Percentiles rank a stretch among this genome's conserved stretches.
phyloP scores from a whole-genome alignment of 2,888 invertebrate species.

The Bursaphelenchus okinawaensis region DNA sequence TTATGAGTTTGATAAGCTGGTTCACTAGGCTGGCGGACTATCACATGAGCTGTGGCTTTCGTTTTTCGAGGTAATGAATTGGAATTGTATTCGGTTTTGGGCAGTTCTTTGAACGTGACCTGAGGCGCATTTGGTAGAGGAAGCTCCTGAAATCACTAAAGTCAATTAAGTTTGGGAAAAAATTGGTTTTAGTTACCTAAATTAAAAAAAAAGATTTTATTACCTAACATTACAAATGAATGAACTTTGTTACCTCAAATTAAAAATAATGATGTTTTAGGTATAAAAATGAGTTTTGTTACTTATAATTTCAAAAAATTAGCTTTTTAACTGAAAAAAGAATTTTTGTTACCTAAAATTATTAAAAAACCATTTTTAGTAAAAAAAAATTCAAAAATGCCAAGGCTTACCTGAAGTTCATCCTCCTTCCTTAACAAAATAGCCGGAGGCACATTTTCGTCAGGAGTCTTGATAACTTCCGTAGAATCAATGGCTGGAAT shows the following conservation, averaged over 20 bases:
- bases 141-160: not conserved
- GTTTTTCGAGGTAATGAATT: not conserved
- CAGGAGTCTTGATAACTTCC: not conserved
- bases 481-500: conserved; percentile 8
- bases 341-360: not conserved
- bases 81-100: not conserved
- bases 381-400: no score
- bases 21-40: conserved; percentile 13
- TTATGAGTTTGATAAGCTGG: not conserved
- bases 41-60: conserved; percentile 6
- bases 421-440: not conserved
- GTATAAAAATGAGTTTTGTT: no score
- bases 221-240: no score
- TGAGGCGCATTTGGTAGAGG: not conserved
- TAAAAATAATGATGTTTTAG: no score
- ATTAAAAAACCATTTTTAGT: no score
- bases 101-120: not conserved
- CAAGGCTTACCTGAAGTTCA: not conserved
- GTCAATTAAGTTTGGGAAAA: no score
- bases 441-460: conserved; percentile 1
- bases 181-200: no score
- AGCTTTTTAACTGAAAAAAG: not conserved
- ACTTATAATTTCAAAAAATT: not conserved
- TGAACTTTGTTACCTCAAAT: no score
- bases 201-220: no score